Percentiles rank a stretch among this genome's conserved stretches.
Conservation (phyloP, 2,113 vertebrate species). For the Apeltes quadracus region DNA sequence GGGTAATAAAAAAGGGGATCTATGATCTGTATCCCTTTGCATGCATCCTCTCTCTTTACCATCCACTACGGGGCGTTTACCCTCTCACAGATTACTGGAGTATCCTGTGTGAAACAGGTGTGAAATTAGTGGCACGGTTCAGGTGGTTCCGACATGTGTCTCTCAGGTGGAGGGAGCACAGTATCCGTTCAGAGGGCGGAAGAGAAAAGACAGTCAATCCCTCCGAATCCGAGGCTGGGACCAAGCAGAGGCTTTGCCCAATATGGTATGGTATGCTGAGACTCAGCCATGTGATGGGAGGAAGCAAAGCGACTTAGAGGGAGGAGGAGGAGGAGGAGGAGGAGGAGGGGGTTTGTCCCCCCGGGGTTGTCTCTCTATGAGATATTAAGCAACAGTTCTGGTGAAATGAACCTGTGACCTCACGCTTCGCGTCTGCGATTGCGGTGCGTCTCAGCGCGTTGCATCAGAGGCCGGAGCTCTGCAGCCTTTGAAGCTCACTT, state of each 20-base stretch:
- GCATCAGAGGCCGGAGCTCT: conserved; percentile 54
- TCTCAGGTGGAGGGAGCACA: conserved; percentile 43
- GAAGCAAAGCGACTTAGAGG: conserved; percentile 66
- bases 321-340: conserved; percentile 21
- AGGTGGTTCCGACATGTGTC: not conserved
- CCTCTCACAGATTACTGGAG: not conserved
- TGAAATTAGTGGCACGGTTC: not conserved
- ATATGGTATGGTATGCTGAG: conserved; percentile 83
- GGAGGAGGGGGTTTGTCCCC: not conserved
- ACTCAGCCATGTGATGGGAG: conserved; percentile 71
- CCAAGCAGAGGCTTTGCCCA: conserved; percentile 67
- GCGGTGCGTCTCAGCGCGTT: conserved; percentile 53
- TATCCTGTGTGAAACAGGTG: not conserved
- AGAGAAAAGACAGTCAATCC: conserved; percentile 34
- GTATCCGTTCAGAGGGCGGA: conserved; percentile 18
- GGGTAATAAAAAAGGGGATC: not conserved
- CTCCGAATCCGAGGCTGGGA: conserved; percentile 52
- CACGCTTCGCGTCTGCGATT: conserved; percentile 41
- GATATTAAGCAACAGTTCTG: conserved; percentile 47
- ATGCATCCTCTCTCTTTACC: not conserved
- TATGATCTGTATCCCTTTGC: conserved; percentile 14
- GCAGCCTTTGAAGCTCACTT: conserved; percentile 55
- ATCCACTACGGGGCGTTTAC: not conserved
- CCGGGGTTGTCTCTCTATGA: conserved; percentile 26
- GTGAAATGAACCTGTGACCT: conserved; percentile 35